A percentile compares a stretch with the other conserved stretches of the same genome.
phyloP scores from a whole-genome alignment of 1,140 invertebrate species.

The Drosophila auraria region DNA sequence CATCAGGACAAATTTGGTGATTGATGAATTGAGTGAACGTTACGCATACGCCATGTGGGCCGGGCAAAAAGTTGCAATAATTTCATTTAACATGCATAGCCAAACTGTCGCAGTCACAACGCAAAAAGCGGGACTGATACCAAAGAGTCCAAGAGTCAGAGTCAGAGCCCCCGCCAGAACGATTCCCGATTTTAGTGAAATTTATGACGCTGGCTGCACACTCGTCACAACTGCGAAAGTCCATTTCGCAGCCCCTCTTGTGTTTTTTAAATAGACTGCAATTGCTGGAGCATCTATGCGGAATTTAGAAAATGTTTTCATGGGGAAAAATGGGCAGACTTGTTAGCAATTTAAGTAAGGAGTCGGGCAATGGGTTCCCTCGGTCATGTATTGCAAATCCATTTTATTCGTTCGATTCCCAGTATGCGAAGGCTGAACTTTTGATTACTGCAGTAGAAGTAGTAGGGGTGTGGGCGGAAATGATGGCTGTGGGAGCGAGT shows the following conservation, averaged over 20 bases:
- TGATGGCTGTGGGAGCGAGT: conserved; percentile 4
- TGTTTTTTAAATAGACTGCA: conserved; percentile 29
- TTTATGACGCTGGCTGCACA: conserved; percentile 73
- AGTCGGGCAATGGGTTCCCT: conserved; percentile 1
- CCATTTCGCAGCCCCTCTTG: conserved; percentile 62
- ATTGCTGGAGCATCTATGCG: conserved; percentile 22
- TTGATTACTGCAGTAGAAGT: conserved; percentile 61
- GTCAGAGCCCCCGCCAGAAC: background rate
- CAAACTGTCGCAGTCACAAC: conserved; percentile 47
- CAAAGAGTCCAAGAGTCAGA: conserved; percentile 2
- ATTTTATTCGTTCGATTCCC: conserved; percentile 21
- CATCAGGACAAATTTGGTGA: conserved; percentile 50
- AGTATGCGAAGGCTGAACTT: conserved; percentile 44
- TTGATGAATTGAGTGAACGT: conserved; percentile 69
- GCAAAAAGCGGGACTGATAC: conserved; percentile 20
- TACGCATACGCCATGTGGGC: conserved; percentile 68
- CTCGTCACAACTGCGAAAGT: conserved; percentile 73
- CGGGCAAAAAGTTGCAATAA: conserved; percentile 67
- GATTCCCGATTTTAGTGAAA: conserved; percentile 53
- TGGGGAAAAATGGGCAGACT: background rate
- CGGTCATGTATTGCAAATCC: conserved; percentile 38
- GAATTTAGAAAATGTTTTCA: conserved; percentile 24
- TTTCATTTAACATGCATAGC: conserved; percentile 79
- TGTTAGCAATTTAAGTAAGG: conserved; percentile 30
- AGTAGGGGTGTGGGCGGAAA: conserved; percentile 12